Percentiles rank a stretch among this genome's conserved stretches.
phyloP scores from a whole-genome alignment of 2,888 invertebrate genomes.

The Drosophila kanekoi region DNA sequence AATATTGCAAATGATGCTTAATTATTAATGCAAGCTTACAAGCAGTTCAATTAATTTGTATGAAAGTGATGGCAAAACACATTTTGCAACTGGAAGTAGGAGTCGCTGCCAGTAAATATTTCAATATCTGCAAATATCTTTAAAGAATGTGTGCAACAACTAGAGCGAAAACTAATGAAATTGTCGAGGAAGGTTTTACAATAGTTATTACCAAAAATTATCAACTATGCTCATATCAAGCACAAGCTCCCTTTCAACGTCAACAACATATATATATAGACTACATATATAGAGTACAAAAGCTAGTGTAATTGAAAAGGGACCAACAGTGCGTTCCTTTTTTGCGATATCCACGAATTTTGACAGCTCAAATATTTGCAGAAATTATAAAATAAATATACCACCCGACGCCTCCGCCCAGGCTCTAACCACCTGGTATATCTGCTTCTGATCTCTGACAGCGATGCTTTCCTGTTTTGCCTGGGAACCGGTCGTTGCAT shows the following conservation, averaged over 20 bases:
- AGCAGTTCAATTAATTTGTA: not conserved
- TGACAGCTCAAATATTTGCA: conserved; percentile 65
- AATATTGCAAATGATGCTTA: conserved; percentile 23
- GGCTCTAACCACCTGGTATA: conserved; percentile 7
- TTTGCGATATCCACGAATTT: conserved; percentile 4
- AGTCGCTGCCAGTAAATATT: too few relatives aligned
- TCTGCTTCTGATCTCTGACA: conserved; percentile 39
- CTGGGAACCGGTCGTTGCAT: conserved; percentile 57
- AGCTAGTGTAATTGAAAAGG: conserved; percentile 1
- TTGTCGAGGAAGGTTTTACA: too few relatives aligned
- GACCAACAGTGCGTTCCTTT: too few relatives aligned
- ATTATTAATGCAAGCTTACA: not conserved
- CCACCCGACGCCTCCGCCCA: conserved; percentile 5
- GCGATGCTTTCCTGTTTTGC: conserved; percentile 35
- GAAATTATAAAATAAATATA: conserved; percentile 62
- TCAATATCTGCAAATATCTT: too few relatives aligned
- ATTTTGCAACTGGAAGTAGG: too few relatives aligned
- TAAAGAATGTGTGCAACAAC: too few relatives aligned
- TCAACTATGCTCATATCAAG: too few relatives aligned
- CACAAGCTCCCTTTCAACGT: too few relatives aligned
- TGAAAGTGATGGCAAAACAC: too few relatives aligned
- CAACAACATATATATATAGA: not conserved
- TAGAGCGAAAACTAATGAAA: too few relatives aligned
- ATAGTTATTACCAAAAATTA: too few relatives aligned
- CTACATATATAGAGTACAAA: too few relatives aligned